Percentiles rank a stretch among this genome's conserved stretches.
phyloP scores from a whole-genome alignment of 2,113 vertebrate genomes.

The Fulmarus glacialis region DNA sequence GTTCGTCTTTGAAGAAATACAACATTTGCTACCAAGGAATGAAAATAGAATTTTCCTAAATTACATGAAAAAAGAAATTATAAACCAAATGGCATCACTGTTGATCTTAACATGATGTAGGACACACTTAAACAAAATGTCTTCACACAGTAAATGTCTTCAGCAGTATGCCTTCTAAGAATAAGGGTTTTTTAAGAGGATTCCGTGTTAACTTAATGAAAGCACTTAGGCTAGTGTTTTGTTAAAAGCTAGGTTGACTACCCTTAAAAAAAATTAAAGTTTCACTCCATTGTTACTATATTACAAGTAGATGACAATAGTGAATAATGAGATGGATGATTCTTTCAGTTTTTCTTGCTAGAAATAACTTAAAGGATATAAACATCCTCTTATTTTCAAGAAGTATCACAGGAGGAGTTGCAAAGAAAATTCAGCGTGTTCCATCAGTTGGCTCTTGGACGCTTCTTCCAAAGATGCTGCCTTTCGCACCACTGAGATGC shows the following conservation, averaged over 20 bases:
- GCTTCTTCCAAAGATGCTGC: background rate
- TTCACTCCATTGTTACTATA: fast-evolving
- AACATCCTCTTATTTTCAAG: background rate
- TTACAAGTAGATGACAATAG: background rate
- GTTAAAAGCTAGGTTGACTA: background rate
- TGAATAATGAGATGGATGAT: background rate
- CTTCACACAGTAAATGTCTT: background rate
- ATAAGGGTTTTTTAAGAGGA: background rate
- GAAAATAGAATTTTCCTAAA: conserved; percentile 50
- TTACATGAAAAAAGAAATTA: background rate
- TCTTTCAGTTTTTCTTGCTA: background rate
- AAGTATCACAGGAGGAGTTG: fast-evolving
- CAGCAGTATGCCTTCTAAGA: background rate
- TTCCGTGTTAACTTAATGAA: background rate
- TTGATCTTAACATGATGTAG: background rate
- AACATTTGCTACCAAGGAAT: conserved; percentile 16
- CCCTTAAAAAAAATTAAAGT: background rate
- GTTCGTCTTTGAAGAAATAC: background rate
- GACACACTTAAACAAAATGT: background rate
- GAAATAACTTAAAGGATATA: background rate
- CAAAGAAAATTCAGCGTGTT: fast-evolving
- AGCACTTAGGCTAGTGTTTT: background rate
- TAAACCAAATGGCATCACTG: conserved; percentile 21
- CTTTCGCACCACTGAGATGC: no score
- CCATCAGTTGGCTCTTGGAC: background rate